These are phyloP conservation scores for Lepidurus couesii DNA, from an alignment of 1,140 invertebrate genomes.

Conservation along the genomic window DNA sequence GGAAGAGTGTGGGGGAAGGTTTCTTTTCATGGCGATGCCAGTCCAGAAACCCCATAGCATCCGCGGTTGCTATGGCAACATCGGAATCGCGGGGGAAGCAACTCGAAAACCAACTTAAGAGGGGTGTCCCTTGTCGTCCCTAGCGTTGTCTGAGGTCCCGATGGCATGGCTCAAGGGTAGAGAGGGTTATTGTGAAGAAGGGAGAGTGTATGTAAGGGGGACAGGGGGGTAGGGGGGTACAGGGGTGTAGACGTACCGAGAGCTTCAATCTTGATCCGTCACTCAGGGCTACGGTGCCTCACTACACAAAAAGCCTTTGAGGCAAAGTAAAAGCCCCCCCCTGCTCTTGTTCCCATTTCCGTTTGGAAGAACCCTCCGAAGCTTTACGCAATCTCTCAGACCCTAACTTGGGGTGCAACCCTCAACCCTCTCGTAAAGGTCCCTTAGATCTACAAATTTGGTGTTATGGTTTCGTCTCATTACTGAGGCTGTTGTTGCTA, in stretches of 20 bases:
- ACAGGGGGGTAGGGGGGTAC: not conserved
- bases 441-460: too few species aligned
- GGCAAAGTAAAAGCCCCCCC: not conserved
- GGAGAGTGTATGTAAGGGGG: not conserved
- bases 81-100: not conserved
- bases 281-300: not conserved
- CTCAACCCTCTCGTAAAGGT: too few species aligned
- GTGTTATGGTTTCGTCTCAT: too few species aligned
- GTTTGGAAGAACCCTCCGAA: not conserved
- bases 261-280: not conserved
- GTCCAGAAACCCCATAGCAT: constrained; percentile 6
- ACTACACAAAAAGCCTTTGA: not conserved
- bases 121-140: not conserved
- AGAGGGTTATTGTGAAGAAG: not conserved
- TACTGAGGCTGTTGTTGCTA: too few species aligned
- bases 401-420: not conserved
- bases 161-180: constrained; percentile 2
- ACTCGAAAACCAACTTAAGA: not conserved
- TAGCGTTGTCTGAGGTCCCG: not conserved
- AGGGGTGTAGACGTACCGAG: not conserved
- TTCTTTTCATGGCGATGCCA: not conserved
- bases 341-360: not conserved
- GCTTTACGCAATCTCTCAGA: not conserved
- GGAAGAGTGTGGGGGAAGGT: not conserved
- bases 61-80: constrained; percentile 1